phyloP scores from a whole-genome alignment of 2,888 invertebrate genomes.

The Cheilosia urbana region DNA sequence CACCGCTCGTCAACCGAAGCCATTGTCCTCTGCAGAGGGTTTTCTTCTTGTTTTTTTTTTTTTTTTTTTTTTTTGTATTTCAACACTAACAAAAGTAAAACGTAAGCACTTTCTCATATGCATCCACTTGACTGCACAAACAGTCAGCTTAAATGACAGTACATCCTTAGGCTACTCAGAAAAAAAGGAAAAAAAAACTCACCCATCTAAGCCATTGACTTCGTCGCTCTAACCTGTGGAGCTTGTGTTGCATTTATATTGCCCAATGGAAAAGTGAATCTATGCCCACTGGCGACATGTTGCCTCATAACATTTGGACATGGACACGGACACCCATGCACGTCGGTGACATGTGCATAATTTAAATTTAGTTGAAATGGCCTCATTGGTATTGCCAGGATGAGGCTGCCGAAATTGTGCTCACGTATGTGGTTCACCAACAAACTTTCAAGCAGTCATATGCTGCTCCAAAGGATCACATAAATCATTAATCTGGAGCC shows the following conservation, averaged over 20 bases:
- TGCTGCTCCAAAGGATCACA: constrained; percentile 30
- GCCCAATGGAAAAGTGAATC: constrained; percentile 2
- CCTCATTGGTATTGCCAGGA: constrained; percentile 9
- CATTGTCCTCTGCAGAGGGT: constrained; percentile 61
- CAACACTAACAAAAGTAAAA: constrained; percentile 36
- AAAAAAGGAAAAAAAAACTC: neutral
- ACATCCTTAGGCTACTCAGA: constrained; percentile 35
- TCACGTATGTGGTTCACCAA: constrained; percentile 44
- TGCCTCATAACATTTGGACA: constrained; percentile 35
- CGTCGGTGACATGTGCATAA: neutral
- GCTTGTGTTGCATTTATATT: constrained; percentile 6
- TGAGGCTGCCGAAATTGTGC: neutral
- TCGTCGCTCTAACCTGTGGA: constrained; percentile 68
- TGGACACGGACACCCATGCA: neutral
- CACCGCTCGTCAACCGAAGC: constrained; percentile 45
- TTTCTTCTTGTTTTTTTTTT: neutral
- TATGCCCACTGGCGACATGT: constrained; percentile 41
- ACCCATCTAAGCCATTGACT: constrained; percentile 56
- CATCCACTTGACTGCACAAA: constrained; percentile 66
- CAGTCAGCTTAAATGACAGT: constrained; percentile 59
- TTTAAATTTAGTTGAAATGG: constrained; percentile 43
- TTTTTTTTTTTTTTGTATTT: neutral
- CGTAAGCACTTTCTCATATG: constrained; percentile 52
- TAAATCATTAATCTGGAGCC: constrained; percentile 49
- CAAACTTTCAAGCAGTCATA: constrained; percentile 34